Evolutionary conservation across 2,797 vertebrate genomes (phyloP), one percentile per base, ranked within the genome.

Genomic region (Acipenser ruthenus): DNA sequence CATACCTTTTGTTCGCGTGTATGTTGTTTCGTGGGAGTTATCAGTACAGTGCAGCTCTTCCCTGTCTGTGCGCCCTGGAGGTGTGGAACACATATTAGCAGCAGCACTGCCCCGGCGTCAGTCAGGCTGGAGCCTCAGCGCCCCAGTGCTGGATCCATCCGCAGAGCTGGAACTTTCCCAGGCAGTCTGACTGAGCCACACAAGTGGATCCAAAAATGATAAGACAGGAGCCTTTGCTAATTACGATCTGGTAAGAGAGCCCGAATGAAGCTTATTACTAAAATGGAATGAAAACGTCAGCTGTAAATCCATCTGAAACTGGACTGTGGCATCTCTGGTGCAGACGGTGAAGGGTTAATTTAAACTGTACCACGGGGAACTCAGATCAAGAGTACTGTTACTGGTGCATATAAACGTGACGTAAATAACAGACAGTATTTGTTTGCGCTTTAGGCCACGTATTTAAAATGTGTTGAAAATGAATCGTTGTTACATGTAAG

Each of bases 81-180:
- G 79, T 79, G 76, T 77, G 56, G 80, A 82, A 73, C 63, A 64
- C 69, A 73, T 62, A 67, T 50, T 74, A 65, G 71, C 67, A 84
- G 83, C 83, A 78, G 79, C 83, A 80, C 84, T 82, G 74, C 84
- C 82, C 79, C 83, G 83, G 89, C 90, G 90, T 90, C 90, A 91
- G 89, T 75, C 87, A 88, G 90, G 80, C 90, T 89, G 90, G 90
- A 90, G 87, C 90, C 90, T 81, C 80, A 87, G 86, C 77, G 87
- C 89, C 83, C 86, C 72, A 66, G 68, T 78, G 79, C 74, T 48
- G 84, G 79, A 91, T 91, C 83, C 86, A 85, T 91, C 88, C 90
- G 80, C 80, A 55, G 70, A 73, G 83, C 84, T 86, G 86, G 83
- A 89, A 79, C 83, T 83, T 82, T 82, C 81, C 83, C 83, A 85